Conservation (phyloP, 2,888 invertebrate species). For the Drosophila silvestris region DNA sequence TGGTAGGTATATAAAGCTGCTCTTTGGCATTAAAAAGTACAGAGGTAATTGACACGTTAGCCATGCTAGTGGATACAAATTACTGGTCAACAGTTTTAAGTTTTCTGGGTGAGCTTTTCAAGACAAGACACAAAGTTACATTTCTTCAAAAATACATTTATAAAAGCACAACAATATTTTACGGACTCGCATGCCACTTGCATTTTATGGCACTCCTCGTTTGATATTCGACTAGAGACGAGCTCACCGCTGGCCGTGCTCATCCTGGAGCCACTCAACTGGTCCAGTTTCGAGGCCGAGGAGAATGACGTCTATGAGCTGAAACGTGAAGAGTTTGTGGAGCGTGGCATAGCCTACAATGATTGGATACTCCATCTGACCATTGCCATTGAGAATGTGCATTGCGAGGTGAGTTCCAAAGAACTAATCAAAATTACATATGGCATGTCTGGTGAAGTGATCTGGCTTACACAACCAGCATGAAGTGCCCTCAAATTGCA, state of each 20-base stretch:
- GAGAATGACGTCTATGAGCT: slow-evolving; percentile 33
- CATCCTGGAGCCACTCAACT: slow-evolving; percentile 42
- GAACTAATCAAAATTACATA: slow-evolving; percentile 27
- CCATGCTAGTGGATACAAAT: slow-evolving; percentile 21
- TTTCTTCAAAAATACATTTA: neutral
- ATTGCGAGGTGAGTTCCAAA: slow-evolving; percentile 66
- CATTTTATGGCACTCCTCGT: slow-evolving; percentile 59
- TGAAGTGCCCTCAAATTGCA: slow-evolving; percentile 14
- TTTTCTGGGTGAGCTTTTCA: slow-evolving; percentile 55
- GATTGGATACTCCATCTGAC: slow-evolving; percentile 58
- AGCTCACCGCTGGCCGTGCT: slow-evolving; percentile 35
- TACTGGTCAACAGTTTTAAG: slow-evolving; percentile 64
- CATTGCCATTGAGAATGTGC: slow-evolving; percentile 62
- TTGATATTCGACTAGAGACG: slow-evolving; percentile 49
- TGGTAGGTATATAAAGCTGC: slow-evolving; percentile 26
- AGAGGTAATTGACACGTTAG: slow-evolving; percentile 12
- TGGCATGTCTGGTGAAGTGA: slow-evolving; percentile 34
- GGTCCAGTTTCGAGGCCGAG: slow-evolving; percentile 25
- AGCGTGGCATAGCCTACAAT: slow-evolving; percentile 27
- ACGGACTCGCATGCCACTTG: slow-evolving; percentile 58
- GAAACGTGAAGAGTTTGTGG: slow-evolving; percentile 43
- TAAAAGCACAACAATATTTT: slow-evolving; percentile 56
- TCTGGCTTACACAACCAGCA: slow-evolving; percentile 56
- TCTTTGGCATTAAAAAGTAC: neutral
- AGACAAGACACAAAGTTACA: neutral